Evolutionary conservation across 2,888 invertebrate genomes (phyloP).

Genomic region (Loripinus fragilis): DNA sequence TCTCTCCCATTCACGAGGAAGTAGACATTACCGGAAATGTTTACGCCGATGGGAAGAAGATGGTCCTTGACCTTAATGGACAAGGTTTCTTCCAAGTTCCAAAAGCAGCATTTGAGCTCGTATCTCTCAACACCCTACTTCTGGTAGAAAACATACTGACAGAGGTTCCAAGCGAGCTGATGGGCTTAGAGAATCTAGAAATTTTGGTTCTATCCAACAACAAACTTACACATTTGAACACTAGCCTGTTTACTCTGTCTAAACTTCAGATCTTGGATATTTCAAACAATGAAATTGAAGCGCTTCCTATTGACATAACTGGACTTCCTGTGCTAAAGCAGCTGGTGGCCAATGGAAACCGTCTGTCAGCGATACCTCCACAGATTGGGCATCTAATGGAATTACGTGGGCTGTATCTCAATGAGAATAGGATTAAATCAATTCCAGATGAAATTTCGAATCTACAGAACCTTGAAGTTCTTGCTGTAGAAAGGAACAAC

Average conservation of each 20-base stretch:
- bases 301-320: slow-evolving; percentile 69
- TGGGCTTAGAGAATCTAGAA: slow-evolving; percentile 68
- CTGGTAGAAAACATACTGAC: slow-evolving; percentile 74
- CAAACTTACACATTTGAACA: slow-evolving; percentile 65
- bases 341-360: slow-evolving; percentile 72
- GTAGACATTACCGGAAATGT: slow-evolving; percentile 61
- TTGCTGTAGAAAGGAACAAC: slow-evolving; percentile 77
- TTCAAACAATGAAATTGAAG: slow-evolving; percentile 76
- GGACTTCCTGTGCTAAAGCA: slow-evolving; percentile 68
- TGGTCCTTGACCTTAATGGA: slow-evolving; percentile 67
- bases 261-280: slow-evolving; percentile 73
- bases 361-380: slow-evolving; percentile 69
- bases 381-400: slow-evolving; percentile 69
- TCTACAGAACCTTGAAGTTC: slow-evolving; percentile 71
- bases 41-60: slow-evolving; percentile 63
- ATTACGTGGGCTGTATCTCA: slow-evolving; percentile 70
- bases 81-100: slow-evolving; percentile 66
- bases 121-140: slow-evolving; percentile 69
- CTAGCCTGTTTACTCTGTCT: slow-evolving; percentile 65
- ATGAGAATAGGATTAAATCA: slow-evolving; percentile 74
- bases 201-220: slow-evolving; percentile 72
- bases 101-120: slow-evolving; percentile 59
- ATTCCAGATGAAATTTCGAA: slow-evolving; percentile 72
- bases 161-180: slow-evolving; percentile 73
- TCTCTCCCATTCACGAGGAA: slow-evolving; percentile 48